Base-by-base conservation (phyloP, 2,113 vertebrate species). In the Opisthocomus hoazin region DNA sequence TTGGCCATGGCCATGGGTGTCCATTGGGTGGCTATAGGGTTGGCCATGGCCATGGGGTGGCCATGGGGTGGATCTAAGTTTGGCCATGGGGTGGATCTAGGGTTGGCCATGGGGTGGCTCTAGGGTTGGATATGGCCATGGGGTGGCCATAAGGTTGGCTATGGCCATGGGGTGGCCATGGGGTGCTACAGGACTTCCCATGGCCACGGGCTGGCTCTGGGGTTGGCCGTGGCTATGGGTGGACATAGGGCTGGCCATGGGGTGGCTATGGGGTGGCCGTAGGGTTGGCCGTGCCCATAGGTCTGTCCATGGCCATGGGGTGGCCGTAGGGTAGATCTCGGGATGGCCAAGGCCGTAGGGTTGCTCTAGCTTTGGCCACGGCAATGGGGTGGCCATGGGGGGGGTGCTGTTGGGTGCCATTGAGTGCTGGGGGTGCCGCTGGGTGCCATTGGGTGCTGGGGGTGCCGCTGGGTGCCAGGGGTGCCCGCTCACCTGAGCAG, bases 401-500 rank as follows among this genome's bases (percentile, higher is more conserved):
- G 29, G 6, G 43, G 43, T 43, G 11, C 43, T 43, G 43, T 43
- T 43, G 26, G 51, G 23, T 9, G 2, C 50, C 4, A 7, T 17
- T 7, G 39, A n/a, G 24, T 63, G 18, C 58, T 5, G 15, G 43
- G 43, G 43, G 43, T 43, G 43, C 43, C 43, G 15, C 11, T 43
- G 43, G 43, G 43, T 43, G 43, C 43, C n/a, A n/a, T n/a, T n/a
- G n/a, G n/a, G n/a, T n/a, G n/a, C n/a, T n/a, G 26, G 15, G 19
- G 48, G 20, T 32, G 15, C 24, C 19, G 32, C 2, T 4, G 22
- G 39, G 32, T 11, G 1, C 34, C 9, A 29, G 11, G 7, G 26
- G 14, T 8, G 15, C 57, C 32, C n/a, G 45, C 96, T 88, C 83
- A 98, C 99, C 99, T 99, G 88, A 99, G 98, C 82, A 99, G 98